Conservation (phyloP, 2,797 vertebrate genomes). For the Acropternis orthonyx region DNA sequence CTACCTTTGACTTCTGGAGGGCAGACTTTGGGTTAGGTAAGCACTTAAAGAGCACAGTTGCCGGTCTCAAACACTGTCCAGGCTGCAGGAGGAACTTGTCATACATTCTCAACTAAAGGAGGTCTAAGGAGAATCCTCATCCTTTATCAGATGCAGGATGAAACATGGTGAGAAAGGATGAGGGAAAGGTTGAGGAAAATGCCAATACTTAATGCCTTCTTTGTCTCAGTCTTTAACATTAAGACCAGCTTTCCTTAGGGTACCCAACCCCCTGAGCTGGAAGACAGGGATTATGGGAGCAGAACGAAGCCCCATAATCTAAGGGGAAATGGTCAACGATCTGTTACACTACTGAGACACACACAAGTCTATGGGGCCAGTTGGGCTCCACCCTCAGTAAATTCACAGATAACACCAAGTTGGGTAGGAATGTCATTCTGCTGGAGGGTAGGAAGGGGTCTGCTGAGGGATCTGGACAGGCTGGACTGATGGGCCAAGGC, state of each 20-base stretch:
- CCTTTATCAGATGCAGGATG: not conserved
- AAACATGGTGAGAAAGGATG: not conserved
- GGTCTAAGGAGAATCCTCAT: not conserved
- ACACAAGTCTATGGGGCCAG: not conserved
- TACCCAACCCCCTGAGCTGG: too few relatives aligned
- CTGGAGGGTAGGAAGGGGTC: not conserved
- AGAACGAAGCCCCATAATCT: not conserved
- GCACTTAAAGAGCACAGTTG: not conserved
- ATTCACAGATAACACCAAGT: not conserved
- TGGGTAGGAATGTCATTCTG: not conserved
- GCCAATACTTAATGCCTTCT: too few relatives aligned
- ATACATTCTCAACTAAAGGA: not conserved
- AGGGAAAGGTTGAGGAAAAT: not conserved
- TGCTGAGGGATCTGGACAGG: not conserved
- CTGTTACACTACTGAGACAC: not conserved
- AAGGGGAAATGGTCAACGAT: not conserved
- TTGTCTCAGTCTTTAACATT: too few relatives aligned
- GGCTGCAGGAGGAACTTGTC: not conserved
- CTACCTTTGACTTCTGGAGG: fast-evolving
- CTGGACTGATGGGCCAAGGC: not conserved
- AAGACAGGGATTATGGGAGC: not conserved
- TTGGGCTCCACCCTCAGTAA: not conserved
- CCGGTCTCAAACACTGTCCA: not conserved
- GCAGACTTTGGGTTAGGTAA: not conserved
- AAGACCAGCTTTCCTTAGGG: too few relatives aligned